These are phyloP conservation scores for Seriola dumerili DNA, from an alignment of 2,113 vertebrate species.

Conservation along the genomic window DNA sequence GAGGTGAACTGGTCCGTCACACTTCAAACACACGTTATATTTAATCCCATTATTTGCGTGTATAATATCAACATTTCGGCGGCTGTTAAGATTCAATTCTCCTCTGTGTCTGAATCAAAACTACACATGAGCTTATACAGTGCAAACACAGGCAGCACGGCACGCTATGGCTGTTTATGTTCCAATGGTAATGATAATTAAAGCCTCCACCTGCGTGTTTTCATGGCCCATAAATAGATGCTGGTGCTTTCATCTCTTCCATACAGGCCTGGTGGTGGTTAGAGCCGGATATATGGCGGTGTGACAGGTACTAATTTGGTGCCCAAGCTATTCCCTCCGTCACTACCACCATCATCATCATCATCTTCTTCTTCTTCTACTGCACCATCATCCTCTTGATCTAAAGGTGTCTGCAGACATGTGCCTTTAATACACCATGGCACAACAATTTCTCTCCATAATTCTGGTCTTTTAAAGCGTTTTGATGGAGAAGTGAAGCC, in stretches of 20 bases:
- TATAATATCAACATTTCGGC: conserved; percentile 56
- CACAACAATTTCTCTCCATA: background rate
- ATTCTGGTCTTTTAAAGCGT: background rate
- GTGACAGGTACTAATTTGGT: conserved; percentile 73
- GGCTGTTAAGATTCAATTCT: conserved; percentile 30
- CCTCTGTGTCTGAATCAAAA: conserved; percentile 19
- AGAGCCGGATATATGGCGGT: conserved; percentile 55
- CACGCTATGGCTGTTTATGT: conserved; percentile 54
- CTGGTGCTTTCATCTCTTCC: conserved; percentile 57
- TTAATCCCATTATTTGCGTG: conserved; percentile 57
- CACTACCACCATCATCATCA: conserved; percentile 46
- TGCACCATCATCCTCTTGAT: conserved; percentile 32
- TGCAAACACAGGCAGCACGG: conserved; percentile 18
- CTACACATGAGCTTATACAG: background rate
- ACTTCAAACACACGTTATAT: conserved; percentile 12
- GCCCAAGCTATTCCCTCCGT: conserved; percentile 45
- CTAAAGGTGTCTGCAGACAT: conserved; percentile 23
- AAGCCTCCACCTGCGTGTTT: conserved; percentile 71
- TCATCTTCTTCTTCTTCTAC: conserved; percentile 37
- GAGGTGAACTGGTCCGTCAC: conserved; percentile 18
- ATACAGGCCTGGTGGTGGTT: conserved; percentile 59
- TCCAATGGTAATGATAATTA: conserved; percentile 67
- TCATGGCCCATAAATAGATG: conserved; percentile 67
- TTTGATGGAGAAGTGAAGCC: background rate
- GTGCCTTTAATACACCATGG: background rate